A percentile compares a stretch with the other conserved stretches of the same genome.
Evolutionary conservation across 2,113 vertebrate species (phyloP).

Genomic region (Scytalopus superciliaris): DNA sequence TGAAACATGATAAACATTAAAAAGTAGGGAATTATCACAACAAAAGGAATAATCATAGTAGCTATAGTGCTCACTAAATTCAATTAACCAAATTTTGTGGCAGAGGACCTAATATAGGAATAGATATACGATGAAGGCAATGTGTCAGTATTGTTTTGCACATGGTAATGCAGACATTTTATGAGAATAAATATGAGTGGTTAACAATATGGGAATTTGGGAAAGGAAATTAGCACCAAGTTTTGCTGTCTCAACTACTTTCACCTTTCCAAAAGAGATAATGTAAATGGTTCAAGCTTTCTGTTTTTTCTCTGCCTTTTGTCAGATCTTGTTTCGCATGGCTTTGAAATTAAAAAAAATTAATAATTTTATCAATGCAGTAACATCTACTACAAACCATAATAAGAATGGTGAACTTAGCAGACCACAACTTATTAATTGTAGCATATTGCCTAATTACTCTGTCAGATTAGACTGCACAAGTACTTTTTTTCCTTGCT

Average conservation of each 20-base stretch:
- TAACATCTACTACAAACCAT: neutral
- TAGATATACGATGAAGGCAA: neutral
- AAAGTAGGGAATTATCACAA: neutral
- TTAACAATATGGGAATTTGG: neutral
- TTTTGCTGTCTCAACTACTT: neutral
- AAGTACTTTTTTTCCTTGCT: neutral
- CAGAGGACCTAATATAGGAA: neutral
- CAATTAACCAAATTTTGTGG: neutral
- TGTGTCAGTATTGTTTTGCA: accelerated
- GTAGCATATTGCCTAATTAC: neutral
- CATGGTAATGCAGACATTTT: neutral
- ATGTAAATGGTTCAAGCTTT: neutral
- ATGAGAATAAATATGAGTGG: neutral
- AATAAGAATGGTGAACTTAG: neutral
- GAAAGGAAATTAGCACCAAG: neutral
- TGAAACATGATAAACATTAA: neutral
- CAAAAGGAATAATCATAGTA: neutral
- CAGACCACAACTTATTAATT: neutral
- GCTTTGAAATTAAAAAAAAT: neutral
- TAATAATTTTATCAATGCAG: neutral
- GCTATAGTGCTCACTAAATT: neutral
- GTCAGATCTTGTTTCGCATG: neutral
- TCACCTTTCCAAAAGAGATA: neutral
- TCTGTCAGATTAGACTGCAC: neutral
- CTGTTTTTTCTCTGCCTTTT: neutral